Evolutionary conservation across 2,888 invertebrate species (phyloP).

Genomic region (Agrilus cyanescens): DNA sequence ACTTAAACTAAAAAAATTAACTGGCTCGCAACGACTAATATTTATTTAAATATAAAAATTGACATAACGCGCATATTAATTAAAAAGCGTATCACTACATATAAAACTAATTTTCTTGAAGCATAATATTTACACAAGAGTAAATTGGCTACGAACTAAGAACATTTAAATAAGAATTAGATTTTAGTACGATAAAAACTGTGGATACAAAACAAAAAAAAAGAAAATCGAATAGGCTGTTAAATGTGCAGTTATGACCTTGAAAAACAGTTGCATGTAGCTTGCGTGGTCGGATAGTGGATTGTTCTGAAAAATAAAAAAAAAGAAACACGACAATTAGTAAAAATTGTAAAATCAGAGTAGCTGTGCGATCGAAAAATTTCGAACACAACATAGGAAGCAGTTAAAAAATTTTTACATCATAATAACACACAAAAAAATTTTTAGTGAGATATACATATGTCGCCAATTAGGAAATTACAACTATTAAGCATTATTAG

Average conservation of each 20-base stretch:
- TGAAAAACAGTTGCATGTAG: constrained; percentile 28
- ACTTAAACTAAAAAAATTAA: no score
- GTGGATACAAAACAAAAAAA: not conserved
- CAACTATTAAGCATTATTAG: constrained; percentile 5
- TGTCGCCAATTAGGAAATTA: no score
- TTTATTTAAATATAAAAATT: no score
- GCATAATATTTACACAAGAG: no score
- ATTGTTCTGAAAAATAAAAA: constrained; percentile 30
- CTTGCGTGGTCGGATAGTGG: constrained; percentile 30
- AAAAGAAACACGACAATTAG: constrained; percentile 8
- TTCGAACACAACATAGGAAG: constrained; percentile 7
- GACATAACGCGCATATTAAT: no score
- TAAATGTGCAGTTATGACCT: constrained; percentile 22
- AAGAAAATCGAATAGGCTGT: not conserved
- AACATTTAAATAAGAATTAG: not conserved
- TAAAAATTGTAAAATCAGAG: constrained; percentile 2
- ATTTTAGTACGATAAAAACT: not conserved
- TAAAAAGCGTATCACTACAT: no score
- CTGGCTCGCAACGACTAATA: no score
- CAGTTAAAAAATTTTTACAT: constrained; percentile 1
- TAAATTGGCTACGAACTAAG: no score
- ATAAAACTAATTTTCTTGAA: no score
- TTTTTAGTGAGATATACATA: no score
- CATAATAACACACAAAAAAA: no score
- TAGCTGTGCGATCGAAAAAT: constrained; percentile 6